Percentiles rank a stretch among this genome's conserved stretches.
Evolutionary conservation across 1,140 invertebrate genomes (phyloP).

Genomic region (Periplaneta americana): DNA sequence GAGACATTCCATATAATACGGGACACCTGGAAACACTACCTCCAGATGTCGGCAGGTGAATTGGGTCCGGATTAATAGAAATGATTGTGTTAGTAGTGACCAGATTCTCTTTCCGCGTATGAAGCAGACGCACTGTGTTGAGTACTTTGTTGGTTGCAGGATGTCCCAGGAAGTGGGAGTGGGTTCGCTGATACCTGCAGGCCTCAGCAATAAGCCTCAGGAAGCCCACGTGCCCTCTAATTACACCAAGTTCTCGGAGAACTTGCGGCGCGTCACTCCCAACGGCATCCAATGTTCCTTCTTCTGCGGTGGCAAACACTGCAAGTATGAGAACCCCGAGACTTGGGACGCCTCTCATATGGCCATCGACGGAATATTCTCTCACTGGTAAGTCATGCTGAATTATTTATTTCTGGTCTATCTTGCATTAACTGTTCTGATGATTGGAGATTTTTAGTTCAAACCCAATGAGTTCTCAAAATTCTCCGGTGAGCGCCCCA

Average conservation of each 20-base stretch:
- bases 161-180: slow-evolving; percentile 30
- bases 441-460: no score
- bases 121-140: no score
- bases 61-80: no score
- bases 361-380: slow-evolving; percentile 74
- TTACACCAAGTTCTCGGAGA: slow-evolving; percentile 52
- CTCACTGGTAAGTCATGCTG: slow-evolving; percentile 70
- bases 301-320: slow-evolving; percentile 75
- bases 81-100: no score
- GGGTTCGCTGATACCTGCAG: slow-evolving; percentile 36
- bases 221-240: slow-evolving; percentile 25
- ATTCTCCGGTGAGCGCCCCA: no score
- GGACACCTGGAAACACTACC: no score
- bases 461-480: no score
- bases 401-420: no score
- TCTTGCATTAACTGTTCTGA: no score
- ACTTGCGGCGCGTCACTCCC: slow-evolving; percentile 51
- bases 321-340: slow-evolving; percentile 71
- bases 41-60: no score
- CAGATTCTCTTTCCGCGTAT: no score
- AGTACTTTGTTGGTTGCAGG: background rate
- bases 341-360: slow-evolving; percentile 58
- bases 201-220: slow-evolving; percentile 28
- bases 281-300: slow-evolving; percentile 65
- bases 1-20: no score